Base-by-base conservation (phyloP, 2,888 invertebrate genomes). In the Hypselothyrea guttata region DNA sequence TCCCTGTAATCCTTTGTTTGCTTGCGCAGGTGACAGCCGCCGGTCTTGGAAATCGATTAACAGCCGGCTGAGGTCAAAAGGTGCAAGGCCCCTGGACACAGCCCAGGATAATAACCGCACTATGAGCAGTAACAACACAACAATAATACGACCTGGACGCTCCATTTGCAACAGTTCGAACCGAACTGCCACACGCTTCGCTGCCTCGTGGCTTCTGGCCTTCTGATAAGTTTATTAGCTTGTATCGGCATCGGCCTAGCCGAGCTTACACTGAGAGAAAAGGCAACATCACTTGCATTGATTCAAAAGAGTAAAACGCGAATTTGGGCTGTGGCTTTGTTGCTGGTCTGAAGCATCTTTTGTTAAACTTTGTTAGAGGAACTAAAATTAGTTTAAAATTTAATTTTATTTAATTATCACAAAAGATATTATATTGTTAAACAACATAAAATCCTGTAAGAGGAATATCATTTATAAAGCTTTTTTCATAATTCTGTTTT, bases 221-320 rank as follows among this genome's bases (percentile, higher is more conserved):
- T 74, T 74, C 22, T 76, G 82, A 86, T 81, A 77, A 86, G 76
- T 85, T 82, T 82, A 86, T 86, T 86, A 86, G 79, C 75, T 76
- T 74, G 59, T 56, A 54, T 7, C 12, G 12, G 5, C 42, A 28
- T 12, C 27, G 34, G 27, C 41, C 51, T 47, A 58, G 18, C 42
- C 63, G 15, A 59, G 7, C 30, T 11, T 53, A 28, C 73, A 72
- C 73, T 68, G 37, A 8, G 40, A 15, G 12, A 45, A 69, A 69
- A 27, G 22, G 5, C 22, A 3, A 28, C 8, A 28, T n/a, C n/a
- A n/a, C n/a, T n/a, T n/a, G n/a, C n/a, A n/a, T n/a, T n/a, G n/a
- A n/a, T n/a, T n/a, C n/a, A n/a, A n/a, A n/a, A n/a, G n/a, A n/a
- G n/a, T n/a, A n/a, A n/a, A n/a, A n/a, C n/a, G n/a, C n/a, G n/a